Conservation (phyloP, 2,113 vertebrate species). For the Macrotus californicus region DNA sequence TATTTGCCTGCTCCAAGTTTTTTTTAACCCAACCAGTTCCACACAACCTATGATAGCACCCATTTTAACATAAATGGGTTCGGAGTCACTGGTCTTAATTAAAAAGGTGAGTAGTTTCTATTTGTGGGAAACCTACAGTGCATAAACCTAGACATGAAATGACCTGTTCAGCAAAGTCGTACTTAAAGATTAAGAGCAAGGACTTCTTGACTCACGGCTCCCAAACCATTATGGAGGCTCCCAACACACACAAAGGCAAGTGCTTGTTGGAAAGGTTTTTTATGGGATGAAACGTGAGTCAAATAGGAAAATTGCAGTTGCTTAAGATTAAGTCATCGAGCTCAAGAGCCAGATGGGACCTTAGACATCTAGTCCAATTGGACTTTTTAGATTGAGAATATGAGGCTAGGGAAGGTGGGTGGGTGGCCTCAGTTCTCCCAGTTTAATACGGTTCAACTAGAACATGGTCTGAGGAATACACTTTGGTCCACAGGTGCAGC, state of each 20-base stretch:
- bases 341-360: not conserved
- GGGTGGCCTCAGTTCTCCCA: not conserved
- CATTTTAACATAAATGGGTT: not conserved
- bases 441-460: not conserved
- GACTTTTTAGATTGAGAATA: not conserved
- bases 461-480: not conserved
- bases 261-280: not conserved
- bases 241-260: not conserved
- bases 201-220: not conserved
- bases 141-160: not conserved
- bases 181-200: not conserved
- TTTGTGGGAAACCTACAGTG: not conserved
- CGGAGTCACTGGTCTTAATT: not conserved
- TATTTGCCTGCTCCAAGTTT: not conserved
- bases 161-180: not conserved
- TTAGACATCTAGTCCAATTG: not conserved
- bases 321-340: not conserved
- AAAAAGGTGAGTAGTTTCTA: not conserved
- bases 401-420: not conserved
- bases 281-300: not conserved
- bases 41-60: not conserved
- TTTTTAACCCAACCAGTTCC: not conserved
- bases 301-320: not conserved
- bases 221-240: not conserved
- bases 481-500: not conserved